Evolutionary conservation across 2,888 invertebrate genomes (phyloP).

Genomic region (Byasa hedistus): DNA sequence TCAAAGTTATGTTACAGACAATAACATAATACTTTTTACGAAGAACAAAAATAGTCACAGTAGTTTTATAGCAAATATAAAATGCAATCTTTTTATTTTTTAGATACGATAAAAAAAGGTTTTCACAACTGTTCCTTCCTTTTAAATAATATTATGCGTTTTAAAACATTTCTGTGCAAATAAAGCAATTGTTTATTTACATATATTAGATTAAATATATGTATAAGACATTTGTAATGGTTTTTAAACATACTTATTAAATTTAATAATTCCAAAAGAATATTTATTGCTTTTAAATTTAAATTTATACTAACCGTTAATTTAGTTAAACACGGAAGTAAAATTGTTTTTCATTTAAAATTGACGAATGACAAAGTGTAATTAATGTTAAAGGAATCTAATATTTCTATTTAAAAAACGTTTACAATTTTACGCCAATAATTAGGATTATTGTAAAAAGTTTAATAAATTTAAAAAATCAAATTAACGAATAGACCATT

Average conservation of each 20-base stretch:
- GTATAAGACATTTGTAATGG: background rate
- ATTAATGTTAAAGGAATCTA: background rate
- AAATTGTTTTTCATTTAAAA: background rate
- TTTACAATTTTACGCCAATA: background rate
- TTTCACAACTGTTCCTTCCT: no score
- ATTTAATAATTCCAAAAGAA: no score
- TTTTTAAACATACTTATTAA: no score
- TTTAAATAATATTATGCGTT: no score
- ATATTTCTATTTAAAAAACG: background rate
- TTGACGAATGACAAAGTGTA: background rate
- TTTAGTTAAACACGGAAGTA: background rate
- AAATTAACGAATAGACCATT: no score
- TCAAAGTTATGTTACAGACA: background rate
- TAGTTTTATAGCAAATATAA: background rate
- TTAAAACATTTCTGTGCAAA: no score
- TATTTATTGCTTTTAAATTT: background rate
- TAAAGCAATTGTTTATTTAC: no score
- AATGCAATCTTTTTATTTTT: background rate
- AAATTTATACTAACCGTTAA: background rate
- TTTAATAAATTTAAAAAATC: no score
- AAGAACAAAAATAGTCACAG: background rate
- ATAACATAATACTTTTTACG: background rate
- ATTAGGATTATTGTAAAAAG: background rate
- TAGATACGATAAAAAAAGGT: no score
- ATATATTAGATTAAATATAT: background rate